phyloP scores from a whole-genome alignment of 2,113 vertebrate species.

The Microcebus griseorufus region DNA sequence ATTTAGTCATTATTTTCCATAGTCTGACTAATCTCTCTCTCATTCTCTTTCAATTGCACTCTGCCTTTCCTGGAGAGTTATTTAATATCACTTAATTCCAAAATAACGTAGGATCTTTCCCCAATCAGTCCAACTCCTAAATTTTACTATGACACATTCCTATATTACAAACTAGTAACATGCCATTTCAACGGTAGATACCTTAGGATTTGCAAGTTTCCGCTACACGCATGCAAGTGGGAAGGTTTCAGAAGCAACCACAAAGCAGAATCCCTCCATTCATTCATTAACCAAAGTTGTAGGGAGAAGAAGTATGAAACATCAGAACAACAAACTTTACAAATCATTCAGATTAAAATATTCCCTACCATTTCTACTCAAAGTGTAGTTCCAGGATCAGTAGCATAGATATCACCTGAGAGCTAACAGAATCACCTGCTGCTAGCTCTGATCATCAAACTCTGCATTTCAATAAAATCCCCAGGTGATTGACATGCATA shows the following conservation, averaged over 20 bases:
- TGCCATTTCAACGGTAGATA: background rate
- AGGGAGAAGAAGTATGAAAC: background rate
- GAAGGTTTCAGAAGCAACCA: background rate
- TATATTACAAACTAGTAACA: background rate
- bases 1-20: background rate
- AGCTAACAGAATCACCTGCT: background rate
- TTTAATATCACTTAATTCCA: background rate
- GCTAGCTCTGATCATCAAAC: background rate
- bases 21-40: background rate
- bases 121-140: background rate
- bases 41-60: background rate
- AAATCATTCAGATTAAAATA: background rate
- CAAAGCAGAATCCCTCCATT: background rate
- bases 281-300: background rate
- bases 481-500: background rate
- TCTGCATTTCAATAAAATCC: background rate
- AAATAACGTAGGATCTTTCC: background rate
- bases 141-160: background rate
- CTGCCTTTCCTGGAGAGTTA: background rate
- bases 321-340: background rate
- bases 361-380: background rate
- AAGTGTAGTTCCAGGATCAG: background rate
- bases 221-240: background rate
- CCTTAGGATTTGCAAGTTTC: background rate
- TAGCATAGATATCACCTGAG: background rate